These are phyloP conservation scores for Corticium candelabrum DNA, from an alignment of 37 sponge, comb jelly and placozoan genomes.

Conservation along the genomic window DNA sequence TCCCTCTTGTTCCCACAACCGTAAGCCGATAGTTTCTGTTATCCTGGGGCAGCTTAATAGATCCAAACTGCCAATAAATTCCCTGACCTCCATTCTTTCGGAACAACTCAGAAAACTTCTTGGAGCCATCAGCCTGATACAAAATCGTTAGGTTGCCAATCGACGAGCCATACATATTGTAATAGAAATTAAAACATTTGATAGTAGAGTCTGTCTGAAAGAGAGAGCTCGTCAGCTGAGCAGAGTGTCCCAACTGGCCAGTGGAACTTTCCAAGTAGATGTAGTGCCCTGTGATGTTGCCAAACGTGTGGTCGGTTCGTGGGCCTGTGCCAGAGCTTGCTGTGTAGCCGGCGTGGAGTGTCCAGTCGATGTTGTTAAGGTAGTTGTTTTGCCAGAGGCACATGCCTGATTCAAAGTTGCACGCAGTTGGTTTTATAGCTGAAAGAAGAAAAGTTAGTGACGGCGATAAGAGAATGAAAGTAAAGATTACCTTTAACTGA, in stretches of 20 bases:
- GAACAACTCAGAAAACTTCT: neutral
- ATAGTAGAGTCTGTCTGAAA: neutral
- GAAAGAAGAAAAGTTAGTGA: neutral
- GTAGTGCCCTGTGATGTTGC: neutral
- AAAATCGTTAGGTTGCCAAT: neutral
- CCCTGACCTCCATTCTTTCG: neutral
- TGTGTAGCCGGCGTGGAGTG: neutral
- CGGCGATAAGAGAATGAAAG: neutral
- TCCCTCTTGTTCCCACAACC: neutral
- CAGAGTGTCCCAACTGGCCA: neutral
- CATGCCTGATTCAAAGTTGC: neutral
- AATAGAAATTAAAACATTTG: neutral
- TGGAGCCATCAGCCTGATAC: neutral
- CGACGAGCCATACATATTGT: neutral
- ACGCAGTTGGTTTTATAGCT: neutral
- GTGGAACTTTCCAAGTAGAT: slow-evolving; percentile 2
- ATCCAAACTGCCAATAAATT: neutral
- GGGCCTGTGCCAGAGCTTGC: slow-evolving; percentile 2
- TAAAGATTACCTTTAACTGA: neutral
- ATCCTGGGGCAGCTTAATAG: neutral
- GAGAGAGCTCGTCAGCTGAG: neutral
- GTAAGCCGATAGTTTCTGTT: neutral
- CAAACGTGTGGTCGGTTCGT: neutral
- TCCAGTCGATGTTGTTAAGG: neutral
- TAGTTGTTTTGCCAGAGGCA: neutral